Evolutionary conservation across 2,888 invertebrate species (phyloP), one percentile per base, ranked within the genome.

Genomic region (Drosophila anceps): DNA sequence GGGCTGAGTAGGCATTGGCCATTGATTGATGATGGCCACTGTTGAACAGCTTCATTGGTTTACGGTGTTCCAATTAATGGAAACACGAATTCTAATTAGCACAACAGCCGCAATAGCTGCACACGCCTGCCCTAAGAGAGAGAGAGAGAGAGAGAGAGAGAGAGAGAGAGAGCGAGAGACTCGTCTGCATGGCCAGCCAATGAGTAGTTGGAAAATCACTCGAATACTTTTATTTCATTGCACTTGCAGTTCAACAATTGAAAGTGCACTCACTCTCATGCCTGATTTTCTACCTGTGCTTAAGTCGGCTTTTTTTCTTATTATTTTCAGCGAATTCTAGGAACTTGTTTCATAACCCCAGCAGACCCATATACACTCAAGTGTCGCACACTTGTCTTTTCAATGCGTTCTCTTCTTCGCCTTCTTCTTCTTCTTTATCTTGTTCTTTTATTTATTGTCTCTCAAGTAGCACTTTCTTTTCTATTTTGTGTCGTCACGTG

Each of bases 401-500:
- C 79, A 73, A 78, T 78, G 73, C 62, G 44, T 50, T 61, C 46
- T 24, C 51, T 33, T 20, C 3, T 3, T 27, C 37, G 35, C 29
- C 29, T 59, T 24, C 53, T 60, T 46, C 37, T 55, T 43, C 44
- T 20, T 35, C 35, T 35, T 15, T 5, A 13, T 35, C 37, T 37
- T 4, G 41, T n/a, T 1, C 24, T 8, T 44, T 24, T 44, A 50
- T 51, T 43, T 60, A 37, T 59, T 61, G 33, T 50, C 35, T 64
- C 12, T 33, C 29, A 20, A 41, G 35, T 10, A 43, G 43, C 41
- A 46, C 58, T 70, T 69, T 74, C 44, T 31, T 46, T 67, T 54
- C 54, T 63, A 37, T 60, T 67, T 46, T 65, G 54, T 65, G 46
- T 66, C 60, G 63, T 83, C 87, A 90, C 90, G 90, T 84, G 74